A percentile compares a stretch with the other conserved stretches of the same genome.
Evolutionary conservation across 2,888 invertebrate species (phyloP).

Genomic region (Neoascia interrupta): DNA sequence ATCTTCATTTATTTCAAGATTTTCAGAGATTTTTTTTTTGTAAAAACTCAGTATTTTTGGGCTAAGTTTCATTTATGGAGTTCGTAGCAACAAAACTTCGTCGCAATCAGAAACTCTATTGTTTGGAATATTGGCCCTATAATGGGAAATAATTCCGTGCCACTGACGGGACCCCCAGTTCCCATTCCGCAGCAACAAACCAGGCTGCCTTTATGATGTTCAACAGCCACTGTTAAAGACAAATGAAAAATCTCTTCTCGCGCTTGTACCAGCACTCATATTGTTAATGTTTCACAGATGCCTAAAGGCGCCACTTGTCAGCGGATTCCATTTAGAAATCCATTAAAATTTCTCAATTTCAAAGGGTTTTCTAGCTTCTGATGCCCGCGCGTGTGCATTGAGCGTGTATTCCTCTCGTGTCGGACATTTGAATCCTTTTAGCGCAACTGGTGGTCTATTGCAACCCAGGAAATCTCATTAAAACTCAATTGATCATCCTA

Average conservation of each 20-base stretch:
- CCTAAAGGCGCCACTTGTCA: slow-evolving; percentile 63
- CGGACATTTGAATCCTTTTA: neutral
- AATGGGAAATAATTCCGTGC: too few relatives aligned
- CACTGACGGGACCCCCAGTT: too few relatives aligned
- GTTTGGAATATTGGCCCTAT: too few relatives aligned
- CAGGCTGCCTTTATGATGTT: too few relatives aligned
- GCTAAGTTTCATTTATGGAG: too few relatives aligned
- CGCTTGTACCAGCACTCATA: slow-evolving; percentile 38
- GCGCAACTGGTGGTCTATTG: slow-evolving; percentile 58
- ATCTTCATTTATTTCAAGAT: too few relatives aligned
- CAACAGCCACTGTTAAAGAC: slow-evolving; percentile 19
- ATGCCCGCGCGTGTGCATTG: too few relatives aligned
- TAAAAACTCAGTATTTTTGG: too few relatives aligned
- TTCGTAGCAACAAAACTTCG: too few relatives aligned
- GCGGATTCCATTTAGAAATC: slow-evolving; percentile 52
- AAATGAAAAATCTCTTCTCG: slow-evolving; percentile 55
- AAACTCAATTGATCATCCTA: slow-evolving; percentile 62
- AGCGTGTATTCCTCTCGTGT: neutral
- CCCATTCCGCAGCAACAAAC: too few relatives aligned
- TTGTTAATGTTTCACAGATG: slow-evolving; percentile 31
- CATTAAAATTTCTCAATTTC: slow-evolving; percentile 46
- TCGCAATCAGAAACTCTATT: too few relatives aligned
- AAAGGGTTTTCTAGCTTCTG: slow-evolving; percentile 30
- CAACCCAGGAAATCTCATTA: slow-evolving; percentile 48
- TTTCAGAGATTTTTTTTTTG: too few relatives aligned